phyloP scores from a whole-genome alignment of 2,888 invertebrate species.

The Conus canariensis region DNA sequence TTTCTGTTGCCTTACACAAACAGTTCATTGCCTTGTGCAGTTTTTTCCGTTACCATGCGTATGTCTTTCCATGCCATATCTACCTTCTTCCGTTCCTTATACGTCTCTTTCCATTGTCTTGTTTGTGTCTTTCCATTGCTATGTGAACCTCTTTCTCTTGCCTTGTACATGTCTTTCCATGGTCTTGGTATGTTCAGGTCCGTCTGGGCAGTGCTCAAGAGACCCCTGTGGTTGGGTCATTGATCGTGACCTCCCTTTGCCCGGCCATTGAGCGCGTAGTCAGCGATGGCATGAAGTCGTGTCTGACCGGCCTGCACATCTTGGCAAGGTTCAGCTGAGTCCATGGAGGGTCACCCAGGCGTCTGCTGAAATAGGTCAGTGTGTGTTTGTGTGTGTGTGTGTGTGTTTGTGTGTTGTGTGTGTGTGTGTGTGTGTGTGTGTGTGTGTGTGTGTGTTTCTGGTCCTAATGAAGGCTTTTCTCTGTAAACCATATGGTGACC shows the following conservation, averaged over 20 bases:
- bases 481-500: background rate
- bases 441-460: background rate
- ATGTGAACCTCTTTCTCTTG: too few species aligned
- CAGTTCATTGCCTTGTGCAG: too few species aligned
- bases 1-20: too few species aligned
- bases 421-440: conserved; percentile 3
- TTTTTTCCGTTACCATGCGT: too few species aligned
- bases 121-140: too few species aligned
- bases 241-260: conserved; percentile 86
- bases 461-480: background rate
- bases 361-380: conserved; percentile 87
- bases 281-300: conserved; percentile 90
- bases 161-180: background rate
- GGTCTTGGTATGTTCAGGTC: conserved; percentile 58
- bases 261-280: conserved; percentile 91
- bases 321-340: conserved; percentile 92
- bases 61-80: too few species aligned
- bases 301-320: conserved; percentile 85
- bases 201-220: conserved; percentile 72
- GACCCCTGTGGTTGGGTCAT: conserved; percentile 80
- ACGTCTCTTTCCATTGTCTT: too few species aligned
- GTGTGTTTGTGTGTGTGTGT: background rate
- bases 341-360: conserved; percentile 95
- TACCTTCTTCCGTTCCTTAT: too few species aligned
- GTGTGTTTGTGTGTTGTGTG: conserved; percentile 4